Percentiles rank a stretch among this genome's conserved stretches.
These are phyloP conservation scores for Channa argus DNA, from an alignment of 2,113 vertebrate species.

Conservation along the genomic window DNA sequence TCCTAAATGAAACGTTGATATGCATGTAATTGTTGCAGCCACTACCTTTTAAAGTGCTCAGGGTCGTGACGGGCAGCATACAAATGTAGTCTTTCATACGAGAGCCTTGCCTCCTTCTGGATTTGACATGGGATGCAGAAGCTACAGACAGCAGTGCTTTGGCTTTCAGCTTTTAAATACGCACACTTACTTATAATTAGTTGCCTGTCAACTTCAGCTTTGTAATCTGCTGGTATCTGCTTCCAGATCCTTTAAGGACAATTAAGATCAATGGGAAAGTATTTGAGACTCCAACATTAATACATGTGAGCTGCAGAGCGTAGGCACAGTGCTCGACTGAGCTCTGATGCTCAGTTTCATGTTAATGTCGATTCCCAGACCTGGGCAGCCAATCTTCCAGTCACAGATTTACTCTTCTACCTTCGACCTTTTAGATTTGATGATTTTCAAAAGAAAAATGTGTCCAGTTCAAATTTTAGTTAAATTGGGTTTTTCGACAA, in stretches of 20 bases:
- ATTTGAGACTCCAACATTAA: no score
- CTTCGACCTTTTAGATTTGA: no score
- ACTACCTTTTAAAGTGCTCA: conserved; percentile 12
- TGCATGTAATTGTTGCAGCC: not conserved
- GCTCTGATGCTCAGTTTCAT: no score
- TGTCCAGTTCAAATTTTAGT: no score
- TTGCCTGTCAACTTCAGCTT: not conserved
- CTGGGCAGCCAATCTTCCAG: no score
- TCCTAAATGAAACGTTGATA: conserved; percentile 18
- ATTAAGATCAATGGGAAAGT: no score
- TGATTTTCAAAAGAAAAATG: no score
- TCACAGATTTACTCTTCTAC: no score
- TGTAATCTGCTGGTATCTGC: conserved; percentile 2
- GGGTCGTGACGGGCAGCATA: not conserved
- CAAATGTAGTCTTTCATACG: not conserved
- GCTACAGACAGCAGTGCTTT: not conserved
- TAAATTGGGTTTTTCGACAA: no score
- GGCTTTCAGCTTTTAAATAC: not conserved
- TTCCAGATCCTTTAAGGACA: not conserved
- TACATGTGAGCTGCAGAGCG: no score
- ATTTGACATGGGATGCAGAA: conserved; percentile 1
- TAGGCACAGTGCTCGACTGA: no score
- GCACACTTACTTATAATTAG: conserved; percentile 14
- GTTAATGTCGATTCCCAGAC: no score
- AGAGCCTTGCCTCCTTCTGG: not conserved